Conservation (phyloP, 2,113 vertebrate genomes). For the Pelecanus crispus region DNA sequence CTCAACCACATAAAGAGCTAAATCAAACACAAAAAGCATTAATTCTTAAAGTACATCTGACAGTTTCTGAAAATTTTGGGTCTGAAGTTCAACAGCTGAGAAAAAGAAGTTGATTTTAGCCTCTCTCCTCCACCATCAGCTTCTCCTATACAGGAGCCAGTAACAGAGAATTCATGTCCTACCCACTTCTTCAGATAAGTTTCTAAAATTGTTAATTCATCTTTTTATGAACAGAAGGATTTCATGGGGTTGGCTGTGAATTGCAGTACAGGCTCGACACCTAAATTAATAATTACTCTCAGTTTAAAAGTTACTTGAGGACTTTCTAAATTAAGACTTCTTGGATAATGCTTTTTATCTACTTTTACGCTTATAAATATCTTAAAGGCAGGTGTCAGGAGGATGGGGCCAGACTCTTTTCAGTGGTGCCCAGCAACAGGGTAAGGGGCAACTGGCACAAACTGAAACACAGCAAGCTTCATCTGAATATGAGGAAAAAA, state of each 20-base stretch:
- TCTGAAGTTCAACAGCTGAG: not conserved
- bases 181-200: not conserved
- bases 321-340: not conserved
- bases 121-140: not conserved
- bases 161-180: not conserved
- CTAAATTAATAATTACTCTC: not conserved
- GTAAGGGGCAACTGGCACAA: no score
- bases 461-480: no score
- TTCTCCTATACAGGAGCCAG: not conserved
- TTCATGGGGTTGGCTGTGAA: not conserved
- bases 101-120: not conserved
- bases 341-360: not conserved
- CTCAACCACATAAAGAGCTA: not conserved
- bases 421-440: no score
- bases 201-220: not conserved
- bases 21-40: not conserved
- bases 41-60: not conserved
- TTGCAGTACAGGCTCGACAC: not conserved
- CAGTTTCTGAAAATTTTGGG: not conserved
- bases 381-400: no score
- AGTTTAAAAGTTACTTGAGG: not conserved
- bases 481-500: no score
- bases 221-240: not conserved
- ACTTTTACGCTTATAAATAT: no score
- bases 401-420: no score